A percentile compares a stretch with the other conserved stretches of the same genome.
Conservation (phyloP, 1,140 invertebrate genomes). For the Eueides isabella region DNA sequence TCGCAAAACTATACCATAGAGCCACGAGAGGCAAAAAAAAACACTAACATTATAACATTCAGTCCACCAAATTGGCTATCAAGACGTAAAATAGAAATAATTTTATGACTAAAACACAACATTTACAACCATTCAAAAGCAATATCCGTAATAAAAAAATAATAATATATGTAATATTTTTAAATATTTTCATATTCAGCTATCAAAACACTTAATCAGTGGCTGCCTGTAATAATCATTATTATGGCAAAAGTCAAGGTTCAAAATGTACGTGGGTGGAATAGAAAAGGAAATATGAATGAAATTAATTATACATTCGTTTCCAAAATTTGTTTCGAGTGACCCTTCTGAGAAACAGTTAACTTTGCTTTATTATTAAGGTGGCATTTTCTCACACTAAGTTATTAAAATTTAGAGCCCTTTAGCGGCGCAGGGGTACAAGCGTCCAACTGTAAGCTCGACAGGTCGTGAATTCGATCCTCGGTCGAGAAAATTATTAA, state of each 20-base stretch:
- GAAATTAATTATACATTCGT: conserved; percentile 32
- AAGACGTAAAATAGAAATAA: background rate
- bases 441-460: too few relatives aligned
- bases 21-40: too few relatives aligned
- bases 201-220: conserved; percentile 46
- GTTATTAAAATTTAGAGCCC: background rate
- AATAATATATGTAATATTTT: background rate
- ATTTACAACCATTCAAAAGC: background rate
- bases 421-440: too few relatives aligned
- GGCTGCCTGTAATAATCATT: conserved; percentile 35
- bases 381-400: background rate
- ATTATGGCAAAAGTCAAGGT: conserved; percentile 25
- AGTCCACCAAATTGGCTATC: background rate
- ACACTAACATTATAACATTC: background rate
- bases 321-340: conserved; percentile 2
- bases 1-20: too few relatives aligned
- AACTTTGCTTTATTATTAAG: background rate
- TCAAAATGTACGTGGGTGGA: conserved; percentile 25
- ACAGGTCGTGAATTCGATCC: too few relatives aligned
- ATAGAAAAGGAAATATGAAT: conserved; percentile 27
- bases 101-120: background rate
- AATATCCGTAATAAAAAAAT: background rate
- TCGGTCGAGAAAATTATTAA: too few relatives aligned
- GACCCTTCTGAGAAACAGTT: conserved; percentile 3
- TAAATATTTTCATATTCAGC: background rate